phyloP scores from a whole-genome alignment of 2,888 invertebrate species.

The Bombylius major region DNA sequence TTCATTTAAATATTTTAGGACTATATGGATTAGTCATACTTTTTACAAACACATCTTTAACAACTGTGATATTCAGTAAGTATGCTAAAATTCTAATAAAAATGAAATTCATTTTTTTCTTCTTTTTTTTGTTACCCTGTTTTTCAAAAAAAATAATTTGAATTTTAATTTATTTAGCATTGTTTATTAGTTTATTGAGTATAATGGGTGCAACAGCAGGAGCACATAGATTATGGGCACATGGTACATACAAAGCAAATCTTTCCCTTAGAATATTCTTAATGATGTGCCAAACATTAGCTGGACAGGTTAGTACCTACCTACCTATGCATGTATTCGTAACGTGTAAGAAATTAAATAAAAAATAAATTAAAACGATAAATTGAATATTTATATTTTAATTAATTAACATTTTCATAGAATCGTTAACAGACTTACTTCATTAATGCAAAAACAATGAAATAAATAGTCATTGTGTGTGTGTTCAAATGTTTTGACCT shows the following conservation, averaged over 20 bases:
- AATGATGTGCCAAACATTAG: slow-evolving; percentile 69
- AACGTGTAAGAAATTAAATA: neutral
- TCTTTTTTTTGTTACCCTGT: neutral
- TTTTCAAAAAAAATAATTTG: slow-evolving; percentile 12
- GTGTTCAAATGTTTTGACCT: too few species aligned
- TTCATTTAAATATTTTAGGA: slow-evolving; percentile 59
- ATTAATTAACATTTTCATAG: neutral
- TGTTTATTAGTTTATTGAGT: slow-evolving; percentile 47
- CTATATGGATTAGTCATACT: slow-evolving; percentile 50
- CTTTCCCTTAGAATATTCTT: slow-evolving; percentile 58
- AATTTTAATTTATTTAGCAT: slow-evolving; percentile 42
- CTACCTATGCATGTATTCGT: too few species aligned
- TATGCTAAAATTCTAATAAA: slow-evolving; percentile 15
- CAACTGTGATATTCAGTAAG: slow-evolving; percentile 54
- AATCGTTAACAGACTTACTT: too few species aligned
- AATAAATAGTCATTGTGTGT: too few species aligned
- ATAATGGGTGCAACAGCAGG: slow-evolving; percentile 79
- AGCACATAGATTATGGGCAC: slow-evolving; percentile 89
- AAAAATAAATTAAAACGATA: neutral
- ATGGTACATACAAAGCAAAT: slow-evolving; percentile 67
- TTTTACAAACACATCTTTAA: slow-evolving; percentile 45
- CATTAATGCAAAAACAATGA: too few species aligned
- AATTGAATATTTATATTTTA: neutral
- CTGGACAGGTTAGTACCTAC: slow-evolving; percentile 66
- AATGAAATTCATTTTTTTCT: neutral